Conservation (phyloP, 2,888 invertebrate species). For the Eretmocerus hayati region DNA sequence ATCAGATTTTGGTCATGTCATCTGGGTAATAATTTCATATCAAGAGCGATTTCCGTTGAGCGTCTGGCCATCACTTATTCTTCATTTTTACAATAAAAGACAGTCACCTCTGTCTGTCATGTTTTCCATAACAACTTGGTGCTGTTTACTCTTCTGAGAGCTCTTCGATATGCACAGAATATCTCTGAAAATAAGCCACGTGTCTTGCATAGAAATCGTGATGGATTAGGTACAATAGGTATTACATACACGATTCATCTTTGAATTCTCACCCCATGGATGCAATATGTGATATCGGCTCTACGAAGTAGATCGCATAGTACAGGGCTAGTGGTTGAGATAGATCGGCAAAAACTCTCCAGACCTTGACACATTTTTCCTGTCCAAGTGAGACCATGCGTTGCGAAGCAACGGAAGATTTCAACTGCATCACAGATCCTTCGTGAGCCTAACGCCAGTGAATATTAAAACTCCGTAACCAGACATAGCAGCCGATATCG, state of each 20-base stretch:
- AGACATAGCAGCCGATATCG: background rate
- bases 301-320: slow-evolving; percentile 25
- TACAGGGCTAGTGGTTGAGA: slow-evolving; percentile 23
- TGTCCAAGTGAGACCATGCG: slow-evolving; percentile 26
- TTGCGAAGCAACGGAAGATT: slow-evolving; percentile 17
- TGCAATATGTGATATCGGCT: slow-evolving; percentile 25
- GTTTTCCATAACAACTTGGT: slow-evolving; percentile 30
- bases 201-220: background rate
- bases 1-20: too few relatives aligned
- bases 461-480: background rate
- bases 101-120: slow-evolving; percentile 24
- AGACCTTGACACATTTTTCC: slow-evolving; percentile 32
- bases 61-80: too few relatives aligned
- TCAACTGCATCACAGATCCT: slow-evolving; percentile 25
- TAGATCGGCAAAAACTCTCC: slow-evolving; percentile 29
- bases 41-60: too few relatives aligned
- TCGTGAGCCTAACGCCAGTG: slow-evolving; percentile 25
- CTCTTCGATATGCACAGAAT: slow-evolving; percentile 27
- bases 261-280: slow-evolving; percentile 24
- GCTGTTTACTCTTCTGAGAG: slow-evolving; percentile 11
- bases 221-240: background rate
- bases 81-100: too few relatives aligned
- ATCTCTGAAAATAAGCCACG: slow-evolving; percentile 17
- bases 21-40: too few relatives aligned
- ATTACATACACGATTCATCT: background rate